These are phyloP conservation scores for Malacosoma neustria DNA, from an alignment of 2,888 invertebrate genomes.

Conservation along the genomic window DNA sequence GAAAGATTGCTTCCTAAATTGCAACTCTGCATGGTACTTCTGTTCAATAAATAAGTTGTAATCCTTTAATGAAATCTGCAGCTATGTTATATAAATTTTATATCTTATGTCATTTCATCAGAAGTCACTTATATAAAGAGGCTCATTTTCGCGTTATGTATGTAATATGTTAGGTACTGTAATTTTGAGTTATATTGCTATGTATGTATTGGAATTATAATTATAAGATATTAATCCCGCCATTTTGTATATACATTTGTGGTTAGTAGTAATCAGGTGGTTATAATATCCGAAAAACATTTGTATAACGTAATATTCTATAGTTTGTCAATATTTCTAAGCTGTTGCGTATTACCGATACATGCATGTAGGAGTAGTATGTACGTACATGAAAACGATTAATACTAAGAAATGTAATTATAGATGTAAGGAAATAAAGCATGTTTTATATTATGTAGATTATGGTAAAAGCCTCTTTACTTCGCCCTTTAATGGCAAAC, in stretches of 20 bases:
- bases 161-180: too few species aligned
- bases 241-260: conserved; percentile 23
- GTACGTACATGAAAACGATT: conserved; percentile 55
- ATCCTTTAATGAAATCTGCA: too few species aligned
- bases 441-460: conserved; percentile 72
- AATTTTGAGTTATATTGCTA: too few species aligned
- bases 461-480: conserved; percentile 60
- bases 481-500: conserved; percentile 50
- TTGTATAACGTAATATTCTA: conserved; percentile 13
- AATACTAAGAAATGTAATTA: conserved; percentile 61
- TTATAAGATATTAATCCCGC: conserved; percentile 19
- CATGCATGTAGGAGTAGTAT: conserved; percentile 50
- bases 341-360: conserved; percentile 28
- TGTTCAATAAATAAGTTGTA: too few species aligned
- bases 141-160: too few species aligned
- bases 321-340: conserved; percentile 9
- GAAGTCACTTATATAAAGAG: too few species aligned
- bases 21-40: too few species aligned
- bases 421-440: conserved; percentile 60
- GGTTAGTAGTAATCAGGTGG: conserved; percentile 15
- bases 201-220: conserved; percentile 4
- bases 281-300: conserved; percentile 17
- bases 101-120: too few species aligned
- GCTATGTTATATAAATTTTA: too few species aligned
- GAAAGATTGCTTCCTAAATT: too few species aligned